Evolutionary conservation across 2,888 invertebrate species (phyloP), one percentile per base, ranked within the genome.

Genomic region (Orchesellides sinensis): DNA sequence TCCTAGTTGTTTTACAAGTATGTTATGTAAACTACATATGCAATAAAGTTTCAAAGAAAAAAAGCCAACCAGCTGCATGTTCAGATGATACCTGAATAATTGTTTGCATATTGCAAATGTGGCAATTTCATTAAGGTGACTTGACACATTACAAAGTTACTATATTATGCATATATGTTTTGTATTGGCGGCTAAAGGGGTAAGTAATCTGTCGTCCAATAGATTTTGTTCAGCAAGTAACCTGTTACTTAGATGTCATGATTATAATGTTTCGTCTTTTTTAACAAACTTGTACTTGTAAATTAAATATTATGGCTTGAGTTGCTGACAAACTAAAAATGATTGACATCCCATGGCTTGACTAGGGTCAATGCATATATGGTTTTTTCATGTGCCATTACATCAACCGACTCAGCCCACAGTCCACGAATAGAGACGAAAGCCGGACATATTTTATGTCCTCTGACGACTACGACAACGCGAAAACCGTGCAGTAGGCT

Each of bases 321-420:
- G 19, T 49, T 8, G n/a, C 19, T 49, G 17, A n/a, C n/a, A n/a
- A n/a, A n/a, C n/a, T n/a, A n/a, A 35, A 25, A 54, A 54, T 54
- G 54, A 54, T 23, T 54, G 54, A 54, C 54, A 54, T 54, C 54
- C 17, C 49, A 49, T 49, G 17, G 49, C 49, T 17, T 49, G 19
- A n/a, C 17, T 40, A 40, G 14, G 14, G 40, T n/a, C n/a, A n/a
- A n/a, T n/a, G n/a, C n/a, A n/a, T n/a, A n/a, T n/a, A 40, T 40
- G 40, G 40, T n/a, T 40, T 40, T 40, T 40, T 14, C 40, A 14
- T 40, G 40, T 40, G n/a, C n/a, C n/a, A n/a, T 40, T n/a, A n/a
- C 40, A n/a, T 40, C 40, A n/a, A 40, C 40, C 10, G n/a, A 5
- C 40, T 14, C 40, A 40, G n/a, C 14, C 40, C 10, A 40, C n/a